These are phyloP conservation scores for Mesaphorura yosii DNA, from an alignment of 1,140 invertebrate genomes.

Conservation along the genomic window DNA sequence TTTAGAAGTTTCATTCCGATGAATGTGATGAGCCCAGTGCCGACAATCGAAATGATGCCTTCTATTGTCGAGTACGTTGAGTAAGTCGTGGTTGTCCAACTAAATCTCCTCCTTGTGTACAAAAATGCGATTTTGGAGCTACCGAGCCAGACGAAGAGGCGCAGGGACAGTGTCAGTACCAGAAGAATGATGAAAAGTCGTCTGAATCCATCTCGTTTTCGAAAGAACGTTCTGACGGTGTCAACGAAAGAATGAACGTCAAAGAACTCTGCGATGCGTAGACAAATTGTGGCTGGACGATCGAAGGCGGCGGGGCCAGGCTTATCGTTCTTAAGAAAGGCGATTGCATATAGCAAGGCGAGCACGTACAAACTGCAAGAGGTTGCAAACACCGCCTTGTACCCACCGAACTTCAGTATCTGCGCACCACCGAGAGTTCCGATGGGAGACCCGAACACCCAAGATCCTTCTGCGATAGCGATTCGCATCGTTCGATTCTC, in stretches of 20 bases:
- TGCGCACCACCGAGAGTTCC: constrained; percentile 5
- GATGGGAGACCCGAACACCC: constrained; percentile 7
- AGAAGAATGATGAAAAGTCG: constrained; percentile 7
- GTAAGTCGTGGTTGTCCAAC: constrained; percentile 6
- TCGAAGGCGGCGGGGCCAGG: not conserved
- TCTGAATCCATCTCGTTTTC: not conserved
- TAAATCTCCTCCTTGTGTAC: constrained; percentile 16
- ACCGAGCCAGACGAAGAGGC: constrained; percentile 2
- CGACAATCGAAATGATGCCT: too few relatives aligned
- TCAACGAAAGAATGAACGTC: constrained; percentile 9
- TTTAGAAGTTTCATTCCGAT: constrained; percentile 6
- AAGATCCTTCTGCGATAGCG: constrained; percentile 1
- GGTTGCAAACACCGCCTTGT: not conserved
- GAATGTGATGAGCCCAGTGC: not conserved
- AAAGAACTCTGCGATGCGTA: too few relatives aligned
- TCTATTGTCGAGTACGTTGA: constrained; percentile 1
- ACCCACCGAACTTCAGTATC: not conserved
- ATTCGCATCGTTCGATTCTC: constrained; percentile 14
- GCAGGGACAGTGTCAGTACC: not conserved
- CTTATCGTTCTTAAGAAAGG: constrained; percentile 4
- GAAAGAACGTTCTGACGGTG: not conserved
- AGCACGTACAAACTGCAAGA: not conserved
- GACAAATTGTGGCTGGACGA: too few relatives aligned
- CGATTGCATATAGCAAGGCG: not conserved
- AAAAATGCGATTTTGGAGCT: not conserved